Evolutionary conservation across 1,140 invertebrate genomes (phyloP), one percentile per base, ranked within the genome.

Genomic region (Polypedilum vanderplanki): DNA sequence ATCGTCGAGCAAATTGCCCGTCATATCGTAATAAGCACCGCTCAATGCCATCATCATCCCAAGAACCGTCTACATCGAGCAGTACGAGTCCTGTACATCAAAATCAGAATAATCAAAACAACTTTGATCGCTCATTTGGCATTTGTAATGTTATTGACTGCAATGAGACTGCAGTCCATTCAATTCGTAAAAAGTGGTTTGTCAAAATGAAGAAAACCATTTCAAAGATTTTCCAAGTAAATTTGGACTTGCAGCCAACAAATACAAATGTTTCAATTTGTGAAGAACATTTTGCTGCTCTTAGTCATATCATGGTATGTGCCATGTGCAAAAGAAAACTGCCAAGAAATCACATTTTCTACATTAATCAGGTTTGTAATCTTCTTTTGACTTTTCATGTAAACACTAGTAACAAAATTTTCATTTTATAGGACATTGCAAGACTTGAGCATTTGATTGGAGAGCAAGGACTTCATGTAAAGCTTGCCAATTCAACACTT

Each of bases 131-230:
- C 70, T 77, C 76, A 64, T 78, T 77, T 41, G 80, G 84, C 0
- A 76, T 79, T n/a, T 90, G 89, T 79, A 86, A 88, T 78, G 87
- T 88, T 0, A 83, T 85, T 67, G 86, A 85, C 17, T 93, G 92
- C 79, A 80, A 80, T n/a, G 84, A 87, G 75, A 82, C 85, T 17
- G 88, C 90, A 0, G 86, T 87, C 22, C 90, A 91, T 81, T 87
- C 88, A 75, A 86, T 93, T 1, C 87, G 91, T 64, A 86, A 91
- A 40, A 92, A 93, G 80, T 93, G 91, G 89, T 87, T 93, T 41
- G 85, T 90, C 41, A 90, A 91, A 82, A 88, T 91, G 80, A 86
- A 89, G 74, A 85, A 87, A 75, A 89, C 86, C 78, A 86, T 93
- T 20, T 88, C 88, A 77, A 90, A 90, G 83, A 86, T 91, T 76